phyloP scores from a whole-genome alignment of 2,113 vertebrate species.

The Diglossa brunneiventris region DNA sequence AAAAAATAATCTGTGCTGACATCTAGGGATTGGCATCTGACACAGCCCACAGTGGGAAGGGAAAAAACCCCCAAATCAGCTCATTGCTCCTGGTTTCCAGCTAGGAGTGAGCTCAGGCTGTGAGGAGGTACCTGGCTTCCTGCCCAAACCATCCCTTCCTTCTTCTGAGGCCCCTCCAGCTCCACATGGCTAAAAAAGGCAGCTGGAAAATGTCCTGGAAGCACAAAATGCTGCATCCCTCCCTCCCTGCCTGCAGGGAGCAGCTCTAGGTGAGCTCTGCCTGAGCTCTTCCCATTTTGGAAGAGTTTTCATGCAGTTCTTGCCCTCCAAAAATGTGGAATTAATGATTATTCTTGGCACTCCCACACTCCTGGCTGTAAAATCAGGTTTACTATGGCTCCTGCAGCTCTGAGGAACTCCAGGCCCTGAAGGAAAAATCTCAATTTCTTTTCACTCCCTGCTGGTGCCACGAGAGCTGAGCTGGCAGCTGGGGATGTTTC shows the following conservation, averaged over 20 bases:
- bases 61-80: background rate
- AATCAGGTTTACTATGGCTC: background rate
- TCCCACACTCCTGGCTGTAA: fast-evolving
- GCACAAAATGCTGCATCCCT: background rate
- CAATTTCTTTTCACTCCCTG: background rate
- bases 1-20: background rate
- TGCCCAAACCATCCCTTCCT: background rate
- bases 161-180: slow-evolving; percentile 26
- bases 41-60: background rate
- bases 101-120: background rate
- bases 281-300: background rate
- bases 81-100: background rate
- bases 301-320: background rate
- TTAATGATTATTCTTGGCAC: fast-evolving
- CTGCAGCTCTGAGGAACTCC: background rate
- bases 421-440: background rate
- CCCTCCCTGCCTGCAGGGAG: background rate
- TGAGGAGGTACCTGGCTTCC: slow-evolving; percentile 18
- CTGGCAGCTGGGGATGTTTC: background rate
- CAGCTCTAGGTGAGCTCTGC: background rate
- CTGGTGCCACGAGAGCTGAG: background rate
- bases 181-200: slow-evolving; percentile 44
- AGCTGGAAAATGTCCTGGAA: background rate
- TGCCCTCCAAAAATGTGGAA: fast-evolving
- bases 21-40: background rate